Conservation (phyloP, 2,888 invertebrate genomes). For the Branchipolynoe longqiensis region DNA sequence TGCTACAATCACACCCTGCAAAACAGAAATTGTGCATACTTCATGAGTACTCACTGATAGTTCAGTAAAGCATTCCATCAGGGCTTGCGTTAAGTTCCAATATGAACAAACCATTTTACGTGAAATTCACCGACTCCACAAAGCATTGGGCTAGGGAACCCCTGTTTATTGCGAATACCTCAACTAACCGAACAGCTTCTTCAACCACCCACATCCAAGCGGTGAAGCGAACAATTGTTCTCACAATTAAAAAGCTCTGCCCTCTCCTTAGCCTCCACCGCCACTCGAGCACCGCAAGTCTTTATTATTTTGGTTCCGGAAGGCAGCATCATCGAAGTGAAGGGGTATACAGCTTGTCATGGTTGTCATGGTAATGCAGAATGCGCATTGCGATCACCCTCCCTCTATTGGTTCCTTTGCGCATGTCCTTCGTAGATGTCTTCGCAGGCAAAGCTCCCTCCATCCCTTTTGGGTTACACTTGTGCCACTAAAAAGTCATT, state of each 20-base stretch:
- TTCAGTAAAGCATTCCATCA: too few relatives aligned
- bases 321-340: slow-evolving; percentile 47
- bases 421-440: slow-evolving; percentile 30
- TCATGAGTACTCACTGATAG: too few relatives aligned
- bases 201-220: too few relatives aligned
- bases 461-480: not conserved
- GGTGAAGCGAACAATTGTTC: not conserved
- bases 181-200: too few relatives aligned
- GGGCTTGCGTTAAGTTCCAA: too few relatives aligned
- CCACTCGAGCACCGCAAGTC: slow-evolving; percentile 37
- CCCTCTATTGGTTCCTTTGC: not conserved
- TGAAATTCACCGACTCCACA: too few relatives aligned
- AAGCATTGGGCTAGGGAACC: too few relatives aligned
- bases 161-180: too few relatives aligned
- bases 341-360: slow-evolving; percentile 22
- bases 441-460: not conserved
- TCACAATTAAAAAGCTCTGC: slow-evolving; percentile 38
- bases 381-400: not conserved
- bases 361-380: slow-evolving; percentile 26
- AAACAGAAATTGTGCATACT: too few relatives aligned
- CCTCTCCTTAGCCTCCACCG: slow-evolving; percentile 48
- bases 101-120: too few relatives aligned
- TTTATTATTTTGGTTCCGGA: slow-evolving; percentile 51
- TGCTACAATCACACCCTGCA: too few relatives aligned
- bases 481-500: too few relatives aligned